Conservation (phyloP, 1,140 invertebrate species). For the Eulimnadia texana region DNA sequence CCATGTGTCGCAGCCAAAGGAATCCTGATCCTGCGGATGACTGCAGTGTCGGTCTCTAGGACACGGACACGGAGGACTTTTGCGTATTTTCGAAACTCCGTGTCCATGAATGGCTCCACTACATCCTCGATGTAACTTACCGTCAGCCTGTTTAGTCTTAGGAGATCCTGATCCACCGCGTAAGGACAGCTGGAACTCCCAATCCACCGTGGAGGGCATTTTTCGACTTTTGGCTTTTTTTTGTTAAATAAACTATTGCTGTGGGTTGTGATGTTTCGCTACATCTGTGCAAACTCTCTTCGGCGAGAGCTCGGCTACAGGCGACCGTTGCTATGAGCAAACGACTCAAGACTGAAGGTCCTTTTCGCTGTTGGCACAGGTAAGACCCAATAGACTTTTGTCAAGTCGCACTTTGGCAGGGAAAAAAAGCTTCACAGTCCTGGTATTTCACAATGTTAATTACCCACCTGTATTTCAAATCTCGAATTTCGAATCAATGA, state of each 20-base stretch:
- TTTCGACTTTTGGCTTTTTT: neutral
- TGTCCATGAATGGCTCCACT: conserved; percentile 16
- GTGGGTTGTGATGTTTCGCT: neutral
- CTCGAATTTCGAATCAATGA: no score
- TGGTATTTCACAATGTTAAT: no score
- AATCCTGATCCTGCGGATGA: neutral
- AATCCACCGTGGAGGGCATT: neutral
- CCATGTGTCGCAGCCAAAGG: neutral
- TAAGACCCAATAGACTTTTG: no score
- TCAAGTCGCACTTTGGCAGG: no score
- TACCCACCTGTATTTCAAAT: no score
- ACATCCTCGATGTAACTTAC: conserved; percentile 13
- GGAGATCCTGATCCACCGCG: neutral
- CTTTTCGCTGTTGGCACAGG: neutral
- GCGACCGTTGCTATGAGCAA: neutral
- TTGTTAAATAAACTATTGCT: neutral
- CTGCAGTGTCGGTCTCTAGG: conserved; percentile 7
- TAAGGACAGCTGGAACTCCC: neutral
- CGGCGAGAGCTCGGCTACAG: neutral
- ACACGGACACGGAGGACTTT: neutral
- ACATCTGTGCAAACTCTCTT: neutral
- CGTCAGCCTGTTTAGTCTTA: conserved; percentile 5
- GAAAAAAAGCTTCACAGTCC: no score
- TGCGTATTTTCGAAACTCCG: conserved; percentile 7
- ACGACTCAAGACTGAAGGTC: neutral